phyloP scores from a whole-genome alignment of 2,888 invertebrate genomes.

The Leptinotarsa haldemani region DNA sequence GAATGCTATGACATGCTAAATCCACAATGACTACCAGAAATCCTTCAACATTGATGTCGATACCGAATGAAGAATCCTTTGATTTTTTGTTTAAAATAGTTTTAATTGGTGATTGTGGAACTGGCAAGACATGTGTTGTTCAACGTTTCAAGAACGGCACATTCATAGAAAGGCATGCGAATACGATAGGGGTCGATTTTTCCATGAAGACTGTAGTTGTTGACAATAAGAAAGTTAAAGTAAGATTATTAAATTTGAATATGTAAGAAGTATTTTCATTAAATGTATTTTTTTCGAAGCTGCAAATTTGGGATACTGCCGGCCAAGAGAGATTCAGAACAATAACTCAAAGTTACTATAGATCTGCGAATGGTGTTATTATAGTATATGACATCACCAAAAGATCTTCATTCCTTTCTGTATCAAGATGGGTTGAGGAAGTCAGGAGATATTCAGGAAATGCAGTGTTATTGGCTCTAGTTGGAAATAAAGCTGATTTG shows the following conservation, averaged over 20 bases:
- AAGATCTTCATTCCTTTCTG: constrained; percentile 87
- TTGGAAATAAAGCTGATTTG: constrained; percentile 93
- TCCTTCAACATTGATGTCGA: constrained; percentile 80
- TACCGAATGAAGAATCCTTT: constrained; percentile 82
- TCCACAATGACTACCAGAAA: constrained; percentile 77
- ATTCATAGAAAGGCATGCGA: constrained; percentile 94
- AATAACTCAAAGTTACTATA: constrained; percentile 96
- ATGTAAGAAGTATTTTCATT: background rate
- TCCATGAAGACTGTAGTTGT: constrained; percentile 97
- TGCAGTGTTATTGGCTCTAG: constrained; percentile 88
- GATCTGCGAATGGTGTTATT: constrained; percentile 96
- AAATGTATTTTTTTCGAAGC: constrained; percentile 67
- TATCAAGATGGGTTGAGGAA: constrained; percentile 97
- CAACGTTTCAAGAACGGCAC: constrained; percentile 96
- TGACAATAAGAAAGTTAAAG: constrained; percentile 95
- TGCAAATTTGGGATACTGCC: constrained; percentile 98
- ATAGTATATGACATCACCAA: constrained; percentile 98
- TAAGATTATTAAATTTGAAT: constrained; percentile 61
- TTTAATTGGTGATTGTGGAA: constrained; percentile 90
- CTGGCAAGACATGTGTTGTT: constrained; percentile 95
- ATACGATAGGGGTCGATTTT: constrained; percentile 98
- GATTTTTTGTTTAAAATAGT: constrained; percentile 97
- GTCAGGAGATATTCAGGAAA: constrained; percentile 93
- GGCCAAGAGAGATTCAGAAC: constrained; percentile 97
- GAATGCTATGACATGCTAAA: constrained; percentile 17